Evolutionary conservation across 2,888 invertebrate genomes (phyloP).

Genomic region (Leucophora obtusa): DNA sequence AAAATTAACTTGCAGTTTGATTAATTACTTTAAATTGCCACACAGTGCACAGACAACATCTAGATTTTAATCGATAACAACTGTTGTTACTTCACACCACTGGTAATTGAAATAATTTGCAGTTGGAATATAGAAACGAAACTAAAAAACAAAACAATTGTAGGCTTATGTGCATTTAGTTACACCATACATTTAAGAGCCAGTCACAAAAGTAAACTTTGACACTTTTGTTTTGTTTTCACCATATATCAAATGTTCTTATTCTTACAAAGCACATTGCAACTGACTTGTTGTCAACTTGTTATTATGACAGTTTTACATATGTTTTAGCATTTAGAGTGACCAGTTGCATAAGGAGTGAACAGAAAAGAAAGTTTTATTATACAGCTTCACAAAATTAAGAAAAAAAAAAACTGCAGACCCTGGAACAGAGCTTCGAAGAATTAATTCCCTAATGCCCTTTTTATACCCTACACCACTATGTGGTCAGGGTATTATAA

Average conservation of each 20-base stretch:
- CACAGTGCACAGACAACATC: slow-evolving; percentile 42
- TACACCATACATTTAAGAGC: slow-evolving; percentile 8
- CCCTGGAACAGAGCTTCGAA: too few relatives aligned
- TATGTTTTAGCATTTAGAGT: background rate
- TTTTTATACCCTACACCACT: too few relatives aligned
- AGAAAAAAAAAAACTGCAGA: too few relatives aligned
- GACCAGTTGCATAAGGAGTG: background rate
- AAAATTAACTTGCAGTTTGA: slow-evolving; percentile 37
- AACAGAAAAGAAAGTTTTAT: too few relatives aligned
- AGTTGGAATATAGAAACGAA: slow-evolving; percentile 6
- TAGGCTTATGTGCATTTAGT: slow-evolving; percentile 7
- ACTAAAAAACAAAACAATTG: slow-evolving; percentile 2
- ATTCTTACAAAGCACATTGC: slow-evolving; percentile 19
- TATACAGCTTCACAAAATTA: too few relatives aligned
- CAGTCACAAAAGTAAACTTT: slow-evolving; percentile 36
- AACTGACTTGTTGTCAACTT: slow-evolving; percentile 39
- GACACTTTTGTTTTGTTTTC: slow-evolving; percentile 38
- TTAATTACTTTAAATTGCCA: slow-evolving; percentile 57
- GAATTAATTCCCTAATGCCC: too few relatives aligned
- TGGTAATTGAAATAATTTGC: slow-evolving; percentile 8
- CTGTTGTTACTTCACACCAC: slow-evolving; percentile 16
- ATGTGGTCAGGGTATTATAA: too few relatives aligned
- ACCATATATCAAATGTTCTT: slow-evolving; percentile 28
- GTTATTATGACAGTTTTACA: slow-evolving; percentile 43
- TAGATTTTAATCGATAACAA: slow-evolving; percentile 47